A percentile compares a stretch with the other conserved stretches of the same genome.
These are phyloP conservation scores for Cyanoderma ruficeps DNA, from an alignment of 2,113 vertebrate genomes.

Conservation along the genomic window DNA sequence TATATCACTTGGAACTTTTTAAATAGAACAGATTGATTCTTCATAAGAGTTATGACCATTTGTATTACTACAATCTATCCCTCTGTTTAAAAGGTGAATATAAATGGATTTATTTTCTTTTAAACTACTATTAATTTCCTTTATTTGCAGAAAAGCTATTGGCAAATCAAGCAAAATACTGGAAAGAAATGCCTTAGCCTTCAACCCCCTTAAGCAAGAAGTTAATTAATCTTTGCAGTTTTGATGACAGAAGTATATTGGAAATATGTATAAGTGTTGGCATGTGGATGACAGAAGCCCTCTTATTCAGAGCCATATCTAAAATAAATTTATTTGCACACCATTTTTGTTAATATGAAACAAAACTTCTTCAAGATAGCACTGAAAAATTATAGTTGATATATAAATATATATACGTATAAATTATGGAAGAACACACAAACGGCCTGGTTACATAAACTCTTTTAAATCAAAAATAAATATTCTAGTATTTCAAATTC, in stretches of 20 bases:
- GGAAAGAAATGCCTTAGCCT: background rate
- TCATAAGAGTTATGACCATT: background rate
- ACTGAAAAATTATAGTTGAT: background rate
- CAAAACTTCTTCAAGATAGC: background rate
- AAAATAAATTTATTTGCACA: background rate
- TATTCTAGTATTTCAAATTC: background rate
- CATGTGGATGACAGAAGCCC: background rate
- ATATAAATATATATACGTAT: background rate
- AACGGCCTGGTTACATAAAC: background rate
- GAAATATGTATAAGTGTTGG: background rate
- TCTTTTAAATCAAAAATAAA: background rate
- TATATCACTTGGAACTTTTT: constrained; percentile 15
- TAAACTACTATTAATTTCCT: background rate
- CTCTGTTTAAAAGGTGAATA: background rate
- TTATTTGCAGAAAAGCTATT: background rate
- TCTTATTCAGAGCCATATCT: background rate
- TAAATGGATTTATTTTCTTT: background rate
- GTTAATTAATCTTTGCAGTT: background rate
- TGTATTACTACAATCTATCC: background rate
- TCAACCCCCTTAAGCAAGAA: background rate
- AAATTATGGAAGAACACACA: background rate
- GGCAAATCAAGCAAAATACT: background rate
- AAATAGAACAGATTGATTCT: background rate
- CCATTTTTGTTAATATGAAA: background rate
- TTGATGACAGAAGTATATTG: background rate